Conservation (phyloP, 2,888 invertebrate genomes). For the Phaonia tiefii region DNA sequence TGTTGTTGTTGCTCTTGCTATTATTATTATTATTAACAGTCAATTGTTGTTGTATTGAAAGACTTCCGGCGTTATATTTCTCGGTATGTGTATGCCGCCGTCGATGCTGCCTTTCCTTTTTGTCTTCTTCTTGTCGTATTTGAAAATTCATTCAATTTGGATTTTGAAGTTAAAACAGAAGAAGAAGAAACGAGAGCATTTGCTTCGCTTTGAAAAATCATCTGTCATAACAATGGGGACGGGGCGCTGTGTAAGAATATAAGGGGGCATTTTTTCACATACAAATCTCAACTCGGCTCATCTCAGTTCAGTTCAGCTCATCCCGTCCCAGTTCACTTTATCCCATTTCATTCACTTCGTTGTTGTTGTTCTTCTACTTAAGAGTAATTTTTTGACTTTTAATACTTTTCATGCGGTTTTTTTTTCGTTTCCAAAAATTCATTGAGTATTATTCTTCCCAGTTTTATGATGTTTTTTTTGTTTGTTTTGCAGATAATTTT, state of each 20-base stretch:
- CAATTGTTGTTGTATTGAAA: conserved; percentile 61
- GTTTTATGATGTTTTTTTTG: neutral
- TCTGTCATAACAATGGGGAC: conserved; percentile 65
- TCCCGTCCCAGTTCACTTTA: too few relatives aligned
- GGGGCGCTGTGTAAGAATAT: conserved; percentile 26
- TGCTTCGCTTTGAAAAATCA: conserved; percentile 56
- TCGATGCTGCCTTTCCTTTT: neutral
- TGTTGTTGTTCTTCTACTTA: neutral
- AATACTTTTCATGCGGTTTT: neutral
- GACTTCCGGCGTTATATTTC: conserved; percentile 69
- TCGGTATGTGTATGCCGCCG: conserved; percentile 7
- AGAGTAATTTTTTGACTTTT: neutral
- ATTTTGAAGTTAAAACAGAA: conserved; percentile 5
- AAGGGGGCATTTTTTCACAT: neutral
- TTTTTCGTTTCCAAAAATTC: conserved; percentile 13
- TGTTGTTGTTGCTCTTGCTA: conserved; percentile 1
- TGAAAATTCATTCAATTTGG: conserved; percentile 53
- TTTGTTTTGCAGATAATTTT: neutral
- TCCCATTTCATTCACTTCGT: conserved; percentile 32
- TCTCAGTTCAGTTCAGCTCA: conserved; percentile 7
- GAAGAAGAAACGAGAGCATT: neutral
- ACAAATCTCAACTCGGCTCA: conserved; percentile 1
- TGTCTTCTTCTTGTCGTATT: conserved; percentile 17
- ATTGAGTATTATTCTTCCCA: neutral
- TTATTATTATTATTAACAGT: neutral